Evolutionary conservation across 2,113 vertebrate genomes (phyloP).

Genomic region (Coracopsis vasa): DNA sequence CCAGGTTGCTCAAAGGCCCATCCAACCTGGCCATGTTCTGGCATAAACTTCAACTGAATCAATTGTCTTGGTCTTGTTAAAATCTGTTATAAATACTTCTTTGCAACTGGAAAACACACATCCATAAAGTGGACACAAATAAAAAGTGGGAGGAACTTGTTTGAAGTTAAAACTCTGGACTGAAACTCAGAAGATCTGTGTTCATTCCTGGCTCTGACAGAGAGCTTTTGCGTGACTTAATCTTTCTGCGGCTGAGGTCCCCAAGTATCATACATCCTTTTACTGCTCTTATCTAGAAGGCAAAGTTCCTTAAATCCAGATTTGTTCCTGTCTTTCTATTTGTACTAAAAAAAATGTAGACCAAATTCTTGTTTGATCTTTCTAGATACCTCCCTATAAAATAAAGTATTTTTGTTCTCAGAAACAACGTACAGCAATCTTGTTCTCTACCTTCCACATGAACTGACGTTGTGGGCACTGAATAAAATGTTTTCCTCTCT

Average conservation of each 20-base stretch:
- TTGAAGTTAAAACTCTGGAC: not conserved
- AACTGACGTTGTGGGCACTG: not conserved
- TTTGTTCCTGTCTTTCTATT: not conserved
- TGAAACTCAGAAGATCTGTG: not conserved
- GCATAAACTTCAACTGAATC: not conserved
- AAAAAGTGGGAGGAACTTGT: not conserved
- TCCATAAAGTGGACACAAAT: not conserved
- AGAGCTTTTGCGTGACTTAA: not conserved
- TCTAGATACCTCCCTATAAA: not conserved
- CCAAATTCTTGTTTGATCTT: not conserved
- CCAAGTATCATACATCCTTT: not conserved
- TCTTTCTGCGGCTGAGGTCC: not conserved
- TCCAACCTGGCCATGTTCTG: not conserved
- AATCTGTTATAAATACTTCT: not conserved
- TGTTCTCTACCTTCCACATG: not conserved
- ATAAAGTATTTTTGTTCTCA: not conserved
- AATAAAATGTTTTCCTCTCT: not conserved
- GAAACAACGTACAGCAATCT: not conserved
- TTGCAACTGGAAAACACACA: not conserved
- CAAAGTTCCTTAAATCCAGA: not conserved
- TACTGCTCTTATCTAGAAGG: not conserved
- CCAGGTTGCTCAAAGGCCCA: not conserved
- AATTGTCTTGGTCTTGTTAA: not conserved
- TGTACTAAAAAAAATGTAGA: not conserved
- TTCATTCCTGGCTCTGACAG: not conserved